A percentile compares a stretch with the other conserved stretches of the same genome.
phyloP scores from a whole-genome alignment of 2,797 vertebrate species.

The Hippopotamyrus pictus region DNA sequence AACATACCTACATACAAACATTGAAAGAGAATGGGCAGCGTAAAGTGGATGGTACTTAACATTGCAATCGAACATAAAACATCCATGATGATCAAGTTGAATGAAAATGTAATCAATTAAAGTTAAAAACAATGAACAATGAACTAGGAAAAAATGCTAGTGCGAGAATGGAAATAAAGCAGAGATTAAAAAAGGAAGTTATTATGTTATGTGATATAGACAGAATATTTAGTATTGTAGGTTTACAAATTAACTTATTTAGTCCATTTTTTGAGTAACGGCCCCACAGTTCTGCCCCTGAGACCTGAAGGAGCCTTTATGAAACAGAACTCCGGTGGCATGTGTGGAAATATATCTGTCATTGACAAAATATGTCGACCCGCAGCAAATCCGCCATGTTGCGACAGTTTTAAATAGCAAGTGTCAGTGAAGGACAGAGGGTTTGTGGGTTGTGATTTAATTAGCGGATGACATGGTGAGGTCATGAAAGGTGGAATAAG shows the following conservation, averaged over 20 bases:
- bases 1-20: not conserved
- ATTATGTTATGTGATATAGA: not conserved
- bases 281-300: conserved; percentile 10
- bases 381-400: conserved; percentile 9
- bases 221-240: not conserved
- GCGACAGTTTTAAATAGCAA: conserved; percentile 19
- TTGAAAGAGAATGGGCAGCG: not conserved
- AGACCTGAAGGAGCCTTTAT: not conserved
- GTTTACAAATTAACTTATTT: not conserved
- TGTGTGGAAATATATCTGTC: conserved; percentile 13
- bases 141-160: not conserved
- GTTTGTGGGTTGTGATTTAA: not conserved
- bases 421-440: conserved; percentile 1
- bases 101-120: not conserved
- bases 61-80: not conserved
- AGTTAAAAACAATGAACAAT: not conserved
- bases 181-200: not conserved
- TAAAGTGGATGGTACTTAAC: not conserved
- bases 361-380: not conserved
- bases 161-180: not conserved
- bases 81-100: not conserved
- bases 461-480: not conserved
- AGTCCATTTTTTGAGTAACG: not conserved
- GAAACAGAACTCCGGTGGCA: conserved; percentile 23
- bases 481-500: not conserved